Conservation (phyloP, 2,888 invertebrate species). For the Andrena camellia region DNA sequence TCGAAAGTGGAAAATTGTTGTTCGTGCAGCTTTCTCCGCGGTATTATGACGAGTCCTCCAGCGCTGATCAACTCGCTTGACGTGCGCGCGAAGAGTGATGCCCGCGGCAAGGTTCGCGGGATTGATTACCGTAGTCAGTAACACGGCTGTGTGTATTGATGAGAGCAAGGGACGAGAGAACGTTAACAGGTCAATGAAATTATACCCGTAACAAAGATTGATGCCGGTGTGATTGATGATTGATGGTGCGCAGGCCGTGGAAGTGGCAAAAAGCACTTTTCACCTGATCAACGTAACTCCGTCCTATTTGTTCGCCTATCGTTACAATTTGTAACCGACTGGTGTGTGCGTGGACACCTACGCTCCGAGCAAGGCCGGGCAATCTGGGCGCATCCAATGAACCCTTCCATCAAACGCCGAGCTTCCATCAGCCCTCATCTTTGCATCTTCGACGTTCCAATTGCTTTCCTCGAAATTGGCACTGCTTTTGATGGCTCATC, state of each 20-base stretch:
- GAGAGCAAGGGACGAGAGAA: conserved; percentile 68
- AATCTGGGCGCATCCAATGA: conserved; percentile 16
- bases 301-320: conserved; percentile 67
- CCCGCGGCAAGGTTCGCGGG: conserved; percentile 72
- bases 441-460: conserved; percentile 23
- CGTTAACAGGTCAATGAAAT: conserved; percentile 76
- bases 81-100: conserved; percentile 66
- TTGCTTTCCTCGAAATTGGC: conserved; percentile 10
- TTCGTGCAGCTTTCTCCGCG: not conserved
- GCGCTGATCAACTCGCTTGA: conserved; percentile 42
- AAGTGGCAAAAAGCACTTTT: conserved; percentile 70
- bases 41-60: conserved; percentile 23
- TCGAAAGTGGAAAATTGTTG: conserved; percentile 9
- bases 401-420: conserved; percentile 5
- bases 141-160: conserved; percentile 71
- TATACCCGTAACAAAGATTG: conserved; percentile 75
- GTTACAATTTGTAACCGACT: conserved; percentile 61
- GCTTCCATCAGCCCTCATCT: conserved; percentile 30
- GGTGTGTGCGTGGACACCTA: conserved; percentile 25
- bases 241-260: conserved; percentile 60
- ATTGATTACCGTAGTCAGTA: conserved; percentile 75
- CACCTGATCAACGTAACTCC: conserved; percentile 67
- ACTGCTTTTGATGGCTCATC: not conserved
- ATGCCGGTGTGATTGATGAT: conserved; percentile 74
- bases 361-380: conserved; percentile 7